Percentiles rank a stretch among this genome's conserved stretches.
These are phyloP conservation scores for Neotragus pygmaeus DNA, from an alignment of 2,113 vertebrate species.

Conservation along the genomic window DNA sequence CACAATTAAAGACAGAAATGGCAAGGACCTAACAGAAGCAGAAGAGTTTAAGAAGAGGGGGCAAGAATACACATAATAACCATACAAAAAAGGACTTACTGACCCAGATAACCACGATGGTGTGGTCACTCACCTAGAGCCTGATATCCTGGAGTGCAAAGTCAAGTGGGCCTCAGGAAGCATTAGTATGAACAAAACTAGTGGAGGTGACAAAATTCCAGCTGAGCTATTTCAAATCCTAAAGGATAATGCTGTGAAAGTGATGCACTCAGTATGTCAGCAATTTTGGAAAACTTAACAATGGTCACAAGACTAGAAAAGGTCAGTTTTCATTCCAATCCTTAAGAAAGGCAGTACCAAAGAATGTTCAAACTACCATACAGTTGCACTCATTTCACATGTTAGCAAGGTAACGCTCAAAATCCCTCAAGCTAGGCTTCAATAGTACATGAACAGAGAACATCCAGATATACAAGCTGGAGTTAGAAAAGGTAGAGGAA, in stretches of 20 bases:
- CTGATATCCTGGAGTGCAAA: not conserved
- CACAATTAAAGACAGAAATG: not conserved
- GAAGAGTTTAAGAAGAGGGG: not conserved
- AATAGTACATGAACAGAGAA: not conserved
- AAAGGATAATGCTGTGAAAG: not conserved
- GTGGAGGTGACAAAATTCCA: not conserved
- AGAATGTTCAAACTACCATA: not conserved
- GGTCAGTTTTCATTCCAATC: not conserved
- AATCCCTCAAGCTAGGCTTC: not conserved
- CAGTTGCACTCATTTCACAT: not conserved
- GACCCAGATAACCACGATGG: not conserved
- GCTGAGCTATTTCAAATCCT: not conserved
- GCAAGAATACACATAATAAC: not conserved
- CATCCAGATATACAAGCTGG: not conserved
- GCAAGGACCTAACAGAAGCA: not conserved
- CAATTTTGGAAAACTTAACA: not conserved
- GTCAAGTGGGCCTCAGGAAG: not conserved
- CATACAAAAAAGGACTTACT: not conserved
- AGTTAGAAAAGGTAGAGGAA: not conserved
- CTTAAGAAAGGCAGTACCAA: not conserved
- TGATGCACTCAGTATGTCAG: not conserved
- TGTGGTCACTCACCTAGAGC: not conserved
- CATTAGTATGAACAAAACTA: not conserved
- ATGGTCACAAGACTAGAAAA: not conserved
- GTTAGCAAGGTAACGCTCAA: not conserved